Base-by-base conservation (phyloP, 2,797 vertebrate species). In the Carcharodon carcharias region DNA sequence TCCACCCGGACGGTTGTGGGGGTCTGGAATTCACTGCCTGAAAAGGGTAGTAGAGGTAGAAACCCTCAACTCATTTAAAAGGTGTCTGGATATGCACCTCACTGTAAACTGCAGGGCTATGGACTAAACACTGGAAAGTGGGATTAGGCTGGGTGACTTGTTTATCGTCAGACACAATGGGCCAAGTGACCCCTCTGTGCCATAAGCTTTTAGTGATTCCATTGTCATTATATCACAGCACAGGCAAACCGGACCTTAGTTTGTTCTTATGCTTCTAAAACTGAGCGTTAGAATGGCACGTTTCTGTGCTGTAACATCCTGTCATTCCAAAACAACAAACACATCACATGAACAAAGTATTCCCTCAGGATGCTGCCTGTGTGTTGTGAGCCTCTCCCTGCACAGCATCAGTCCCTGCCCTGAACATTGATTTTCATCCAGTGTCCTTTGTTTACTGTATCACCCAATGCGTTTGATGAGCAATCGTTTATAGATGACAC, bases 281-380 rank as follows among this genome's bases (percentile, higher is more conserved):
- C 28, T 21, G 40, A 9, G 67, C 21, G 8, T 67, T 35, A 26
- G 91, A 40, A 11, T 67, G 61, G 35, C 89, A 40, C 23, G 18
- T 65, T 65, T 91, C 56, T 61, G 3, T n/a, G 88, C 88, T 91
- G 54, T 35, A 28, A 54, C 54, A 35, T 56, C 63, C 35, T 63
- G 35, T 67, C 61, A 67, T 93, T 93, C 61, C 61, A 93, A 93
- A 93, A 67, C 61, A 93, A 93, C 91, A 93, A 67, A 67, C 23
- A 6, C 61, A 21, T 40, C 7, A n/a, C 21, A 67, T 45, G 40
- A 93, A 93, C 91, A 93, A 93, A 93, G 45, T 26, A 40, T 6
- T 63, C 61, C 40, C 45, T 1, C 23, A 91, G n/a, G 21, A 93
- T 12, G 8, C 35, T 93, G 58, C 61, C 91, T 65, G 91, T 50